Evolutionary conservation across 2,797 vertebrate genomes (phyloP).

Genomic region (Manis javanica): DNA sequence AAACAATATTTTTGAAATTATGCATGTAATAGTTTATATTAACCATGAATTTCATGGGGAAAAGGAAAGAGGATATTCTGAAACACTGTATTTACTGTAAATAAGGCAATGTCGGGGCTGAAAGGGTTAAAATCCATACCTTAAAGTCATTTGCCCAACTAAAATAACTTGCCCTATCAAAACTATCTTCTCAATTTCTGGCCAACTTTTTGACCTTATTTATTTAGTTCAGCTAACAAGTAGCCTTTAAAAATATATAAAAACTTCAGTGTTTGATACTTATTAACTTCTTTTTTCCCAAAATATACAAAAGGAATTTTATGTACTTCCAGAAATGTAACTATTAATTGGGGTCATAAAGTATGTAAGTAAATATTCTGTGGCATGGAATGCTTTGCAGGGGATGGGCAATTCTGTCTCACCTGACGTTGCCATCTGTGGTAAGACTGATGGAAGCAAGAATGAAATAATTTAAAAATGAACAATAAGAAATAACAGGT

Average conservation of each 20-base stretch:
- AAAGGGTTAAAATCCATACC: not conserved
- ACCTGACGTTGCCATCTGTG: not conserved
- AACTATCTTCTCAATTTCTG: not conserved
- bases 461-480: not conserved
- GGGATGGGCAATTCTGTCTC: not conserved
- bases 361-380: not conserved
- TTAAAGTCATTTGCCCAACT: slow-evolving; percentile 25
- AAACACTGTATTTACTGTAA: slow-evolving; percentile 22
- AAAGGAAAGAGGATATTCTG: not conserved
- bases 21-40: not conserved
- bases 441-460: not conserved
- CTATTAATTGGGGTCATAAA: not conserved
- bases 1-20: slow-evolving; percentile 10
- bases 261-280: not conserved
- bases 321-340: not conserved
- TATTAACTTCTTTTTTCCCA: not conserved
- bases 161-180: not conserved
- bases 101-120: not conserved
- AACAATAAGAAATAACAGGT: not conserved
- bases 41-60: not conserved
- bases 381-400: not conserved
- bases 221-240: not conserved
- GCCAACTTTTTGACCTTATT: slow-evolving; percentile 2
- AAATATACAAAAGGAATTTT: not conserved
- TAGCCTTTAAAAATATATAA: not conserved